phyloP scores from a whole-genome alignment of 2,797 vertebrate species.

The Lepus townsendii region DNA sequence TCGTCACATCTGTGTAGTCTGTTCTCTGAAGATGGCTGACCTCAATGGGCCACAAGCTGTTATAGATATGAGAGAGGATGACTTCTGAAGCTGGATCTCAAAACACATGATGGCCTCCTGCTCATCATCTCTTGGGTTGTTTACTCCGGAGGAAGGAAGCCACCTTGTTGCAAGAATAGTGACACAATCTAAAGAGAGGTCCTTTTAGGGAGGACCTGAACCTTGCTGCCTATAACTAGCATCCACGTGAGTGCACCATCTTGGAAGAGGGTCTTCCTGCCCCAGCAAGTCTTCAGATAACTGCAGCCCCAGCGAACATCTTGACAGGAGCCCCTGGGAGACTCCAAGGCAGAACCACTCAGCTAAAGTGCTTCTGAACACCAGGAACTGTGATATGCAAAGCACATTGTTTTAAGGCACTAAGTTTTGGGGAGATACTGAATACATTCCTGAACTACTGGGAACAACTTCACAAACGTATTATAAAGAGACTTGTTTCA shows the following conservation, averaged over 20 bases:
- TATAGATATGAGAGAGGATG: background rate
- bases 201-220: background rate
- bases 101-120: background rate
- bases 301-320: background rate
- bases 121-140: background rate
- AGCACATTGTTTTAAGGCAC: background rate
- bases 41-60: background rate
- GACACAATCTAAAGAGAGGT: background rate
- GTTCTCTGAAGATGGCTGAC: background rate
- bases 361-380: background rate
- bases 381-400: background rate
- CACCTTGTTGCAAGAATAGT: background rate
- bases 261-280: background rate
- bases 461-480: background rate
- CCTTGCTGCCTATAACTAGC: background rate
- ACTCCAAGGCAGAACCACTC: background rate
- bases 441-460: background rate
- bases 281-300: background rate
- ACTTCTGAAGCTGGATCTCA: background rate
- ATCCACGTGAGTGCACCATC: background rate
- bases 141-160: background rate
- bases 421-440: background rate
- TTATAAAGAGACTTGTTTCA: slow-evolving; percentile 38
- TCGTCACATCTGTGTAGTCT: background rate
- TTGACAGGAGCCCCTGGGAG: background rate